Base-by-base conservation (phyloP, 2,797 vertebrate genomes). In the Podarcis lilfordi region DNA sequence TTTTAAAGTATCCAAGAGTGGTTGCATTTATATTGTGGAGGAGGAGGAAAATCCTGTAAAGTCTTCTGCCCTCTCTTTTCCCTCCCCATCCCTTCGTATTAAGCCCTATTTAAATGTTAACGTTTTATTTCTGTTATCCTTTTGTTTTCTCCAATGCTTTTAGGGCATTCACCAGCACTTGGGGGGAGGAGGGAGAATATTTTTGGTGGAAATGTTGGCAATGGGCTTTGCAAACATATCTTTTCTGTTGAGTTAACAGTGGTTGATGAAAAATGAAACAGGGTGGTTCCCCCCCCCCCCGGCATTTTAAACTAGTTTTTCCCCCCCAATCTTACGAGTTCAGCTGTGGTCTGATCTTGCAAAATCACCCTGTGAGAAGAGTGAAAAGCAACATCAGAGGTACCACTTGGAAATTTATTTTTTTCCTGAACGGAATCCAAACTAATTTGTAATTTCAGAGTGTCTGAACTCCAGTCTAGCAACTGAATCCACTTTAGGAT, bases 81-180 rank as follows among this genome's bases (percentile, higher is more conserved):
- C 32, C n/a, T 84, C 21, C 29, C 3, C 21, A 32, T 25, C 72
- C 35, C 80, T 92, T 87, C 82, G 80, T 64, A 87, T 91, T 91
- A 91, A 88, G 88, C 90, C 92, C 89, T 95, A 89, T 90, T 91
- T 89, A 72, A 66, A 37, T 87, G 92, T 88, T 43, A 11, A 88
- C 80, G 85, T 94, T 88, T 84, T 27, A 13, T 0, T 92, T 40
- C 0, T 83, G 0, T 0, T 66, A 83, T 83, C 76, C 61, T 92
- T 85, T 84, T 85, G 89, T 92, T 2, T 88, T 84, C 64, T 23
- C 35, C 35, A 17, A 37, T 79, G 50, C 43, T 87, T 92, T 17
- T 40, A 69, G 88, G 91, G 90, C 93, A 94, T 89, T 96, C 96
- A 97, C 96, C 95, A 96, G 96, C 97, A 95, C 95, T 96, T 94